Percentiles rank a stretch among this genome's conserved stretches.
Conservation (phyloP, 92 coral and sea anemone genomes). For the Epizoanthus stellaris region DNA sequence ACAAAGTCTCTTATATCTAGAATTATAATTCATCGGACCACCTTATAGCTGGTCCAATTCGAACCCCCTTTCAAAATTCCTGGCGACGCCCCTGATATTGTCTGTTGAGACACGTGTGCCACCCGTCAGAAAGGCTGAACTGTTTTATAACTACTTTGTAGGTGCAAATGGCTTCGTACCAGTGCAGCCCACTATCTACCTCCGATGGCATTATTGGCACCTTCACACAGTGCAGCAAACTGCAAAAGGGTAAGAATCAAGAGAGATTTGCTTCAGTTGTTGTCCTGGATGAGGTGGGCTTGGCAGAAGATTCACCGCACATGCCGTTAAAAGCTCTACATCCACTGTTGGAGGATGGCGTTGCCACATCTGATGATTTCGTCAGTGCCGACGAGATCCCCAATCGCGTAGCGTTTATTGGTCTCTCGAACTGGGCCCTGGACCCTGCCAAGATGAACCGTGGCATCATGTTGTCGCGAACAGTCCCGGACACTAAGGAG, state of each 20-base stretch:
- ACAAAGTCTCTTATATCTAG: too few relatives aligned
- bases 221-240: constrained; percentile 69
- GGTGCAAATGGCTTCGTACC: constrained; percentile 82
- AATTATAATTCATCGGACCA: too few relatives aligned
- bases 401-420: constrained; percentile 78
- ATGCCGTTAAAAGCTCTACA: constrained; percentile 85
- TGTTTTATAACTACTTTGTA: background rate
- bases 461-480: constrained; percentile 70
- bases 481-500: constrained; percentile 64
- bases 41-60: too few relatives aligned
- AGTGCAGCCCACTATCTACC: constrained; percentile 68
- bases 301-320: constrained; percentile 81
- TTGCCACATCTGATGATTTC: constrained; percentile 74
- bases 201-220: constrained; percentile 76
- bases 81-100: too few relatives aligned
- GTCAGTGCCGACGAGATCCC: constrained; percentile 5
- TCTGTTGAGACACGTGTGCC: too few relatives aligned
- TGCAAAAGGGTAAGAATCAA: constrained; percentile 71
- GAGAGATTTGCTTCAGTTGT: constrained; percentile 75
- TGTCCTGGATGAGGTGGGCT: constrained; percentile 78
- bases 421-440: constrained; percentile 89
- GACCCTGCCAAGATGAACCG: constrained; percentile 78
- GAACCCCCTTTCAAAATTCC: too few relatives aligned
- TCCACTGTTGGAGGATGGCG: constrained; percentile 85
- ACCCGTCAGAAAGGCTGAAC: background rate